Evolutionary conservation across 2,888 invertebrate genomes (phyloP).

Genomic region (Pseudococcus longispinus): DNA sequence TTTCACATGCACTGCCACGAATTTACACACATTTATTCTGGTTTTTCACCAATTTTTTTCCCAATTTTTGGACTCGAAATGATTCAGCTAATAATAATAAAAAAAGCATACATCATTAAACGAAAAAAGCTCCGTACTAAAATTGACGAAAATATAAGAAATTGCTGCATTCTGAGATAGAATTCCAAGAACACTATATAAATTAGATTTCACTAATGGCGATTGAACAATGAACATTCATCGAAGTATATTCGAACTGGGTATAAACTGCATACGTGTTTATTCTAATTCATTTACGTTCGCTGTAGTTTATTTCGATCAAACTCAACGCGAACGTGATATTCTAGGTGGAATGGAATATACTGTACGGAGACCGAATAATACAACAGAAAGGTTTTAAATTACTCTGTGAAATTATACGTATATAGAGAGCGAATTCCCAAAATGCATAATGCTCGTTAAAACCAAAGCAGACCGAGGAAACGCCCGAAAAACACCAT

Average conservation of each 20-base stretch:
- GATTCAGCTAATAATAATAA: no score
- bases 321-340: not conserved
- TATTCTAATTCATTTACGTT: not conserved
- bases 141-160: not conserved
- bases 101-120: no score
- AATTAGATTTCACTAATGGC: not conserved
- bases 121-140: no score
- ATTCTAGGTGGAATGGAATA: not conserved
- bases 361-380: not conserved
- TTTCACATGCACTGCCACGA: no score
- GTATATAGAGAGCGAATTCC: not conserved
- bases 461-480: not conserved
- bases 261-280: not conserved
- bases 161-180: not conserved
- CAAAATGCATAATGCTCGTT: not conserved
- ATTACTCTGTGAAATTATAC: not conserved
- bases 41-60: no score
- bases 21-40: no score
- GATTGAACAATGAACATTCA: not conserved
- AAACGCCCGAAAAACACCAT: not conserved
- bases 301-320: not conserved
- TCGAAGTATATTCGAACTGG: not conserved
- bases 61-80: no score
- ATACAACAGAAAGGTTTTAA: not conserved
- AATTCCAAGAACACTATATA: not conserved